Conservation (phyloP, 2,888 invertebrate species). For the Drosophila melanosoma region DNA sequence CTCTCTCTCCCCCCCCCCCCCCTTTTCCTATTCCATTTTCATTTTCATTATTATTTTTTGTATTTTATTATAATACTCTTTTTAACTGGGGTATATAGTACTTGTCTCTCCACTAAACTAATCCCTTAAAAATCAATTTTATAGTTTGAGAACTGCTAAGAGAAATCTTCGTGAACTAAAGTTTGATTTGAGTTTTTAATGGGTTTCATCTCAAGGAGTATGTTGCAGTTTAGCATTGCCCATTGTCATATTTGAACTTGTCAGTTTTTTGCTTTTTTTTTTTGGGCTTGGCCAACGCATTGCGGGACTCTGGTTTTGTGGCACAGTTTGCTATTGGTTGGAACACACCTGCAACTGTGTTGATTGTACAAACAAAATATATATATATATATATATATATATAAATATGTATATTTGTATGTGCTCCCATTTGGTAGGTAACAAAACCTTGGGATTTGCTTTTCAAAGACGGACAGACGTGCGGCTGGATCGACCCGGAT, state of each 20-base stretch:
- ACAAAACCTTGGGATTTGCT: not conserved
- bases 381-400: not conserved
- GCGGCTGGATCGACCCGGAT: not conserved
- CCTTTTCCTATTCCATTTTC: not conserved
- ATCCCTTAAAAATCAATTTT: not conserved
- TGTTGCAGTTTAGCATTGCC: not conserved
- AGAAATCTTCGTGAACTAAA: not conserved
- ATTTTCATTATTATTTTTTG: slow-evolving; percentile 7
- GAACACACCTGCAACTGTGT: slow-evolving; percentile 37
- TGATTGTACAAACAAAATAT: slow-evolving; percentile 17
- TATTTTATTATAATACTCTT: not conserved
- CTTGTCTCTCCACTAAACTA: not conserved
- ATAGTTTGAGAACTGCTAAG: not conserved
- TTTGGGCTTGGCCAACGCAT: slow-evolving; percentile 6
- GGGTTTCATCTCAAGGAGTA: not conserved
- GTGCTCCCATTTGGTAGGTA: not conserved
- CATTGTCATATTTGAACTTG: not conserved
- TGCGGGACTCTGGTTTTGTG: slow-evolving; percentile 8
- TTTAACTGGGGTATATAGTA: too few species aligned
- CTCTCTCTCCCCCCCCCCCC: slow-evolving; percentile 6
- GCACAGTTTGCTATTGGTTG: slow-evolving; percentile 9
- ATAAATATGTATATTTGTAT: slow-evolving; percentile 5
- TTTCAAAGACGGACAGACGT: slow-evolving; percentile 4
- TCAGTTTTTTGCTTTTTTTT: not conserved
- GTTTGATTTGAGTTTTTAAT: not conserved